Evolutionary conservation across 2,113 vertebrate species (phyloP), one percentile per base, ranked within the genome.

Genomic region (Gila orcuttii): DNA sequence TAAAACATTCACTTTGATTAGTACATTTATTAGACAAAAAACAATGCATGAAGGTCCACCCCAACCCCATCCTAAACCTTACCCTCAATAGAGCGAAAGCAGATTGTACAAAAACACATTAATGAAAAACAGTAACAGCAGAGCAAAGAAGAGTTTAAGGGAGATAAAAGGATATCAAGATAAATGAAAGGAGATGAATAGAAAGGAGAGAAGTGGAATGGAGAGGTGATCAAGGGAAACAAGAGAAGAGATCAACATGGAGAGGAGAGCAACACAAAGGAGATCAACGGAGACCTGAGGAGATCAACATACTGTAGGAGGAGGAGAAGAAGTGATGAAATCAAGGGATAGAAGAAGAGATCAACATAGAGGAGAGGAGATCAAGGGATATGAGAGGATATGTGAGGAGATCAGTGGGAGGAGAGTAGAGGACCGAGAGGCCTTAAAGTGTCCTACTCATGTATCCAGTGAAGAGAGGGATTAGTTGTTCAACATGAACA

Each of bases 391-490:
- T 59, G 25, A 82, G 86, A 60, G 82, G 79, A 79, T 69, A 13
- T 13, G 6, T 36, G 31, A 66, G 25, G 62, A 64, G 25, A 28
- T 64, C 66, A 68, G 31, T 21, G 57, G 80, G 57, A 60, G 50
- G 66, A 47, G 31, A 60, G 50, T 57, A 47, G 31, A 52, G 21
- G 59, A 59, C 39, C n/a, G 83, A 25, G 59, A 68, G 62, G 85
- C 75, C 47, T 80, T 59, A 73, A 86, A 42, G 83, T 78, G 86
- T 89, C 90, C 86, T 87, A 89, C 88, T 86, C 92, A 86, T 83
- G 83, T 84, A 79, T 85, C 84, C 84, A 87, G 84, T 88, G 89
- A 90, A 92, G 91, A 93, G 89, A 86, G 47, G 92, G 91, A 92
- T 94, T 94, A 93, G 28, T 28, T 28, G 28, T 28, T 28, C 28